Conservation (phyloP, 1,140 invertebrate species). For the Harlomillsia oculata region DNA sequence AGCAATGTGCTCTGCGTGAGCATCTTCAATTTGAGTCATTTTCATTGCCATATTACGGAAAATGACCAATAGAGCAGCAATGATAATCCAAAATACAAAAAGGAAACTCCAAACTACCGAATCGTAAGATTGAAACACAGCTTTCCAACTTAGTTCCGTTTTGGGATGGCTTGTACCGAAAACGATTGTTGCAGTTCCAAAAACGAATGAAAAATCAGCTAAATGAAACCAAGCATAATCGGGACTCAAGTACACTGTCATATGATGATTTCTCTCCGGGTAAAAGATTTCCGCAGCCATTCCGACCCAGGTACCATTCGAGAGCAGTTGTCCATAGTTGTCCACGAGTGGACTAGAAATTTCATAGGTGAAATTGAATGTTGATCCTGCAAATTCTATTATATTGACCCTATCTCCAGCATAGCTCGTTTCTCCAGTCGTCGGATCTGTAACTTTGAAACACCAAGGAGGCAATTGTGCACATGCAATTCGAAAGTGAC, state of each 20-base stretch:
- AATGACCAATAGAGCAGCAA: too few species aligned
- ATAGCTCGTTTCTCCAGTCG: neutral
- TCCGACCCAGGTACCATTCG: conserved; percentile 18
- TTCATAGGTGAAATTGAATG: conserved; percentile 12
- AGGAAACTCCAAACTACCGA: neutral
- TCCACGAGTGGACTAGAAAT: neutral
- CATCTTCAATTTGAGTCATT: too few species aligned
- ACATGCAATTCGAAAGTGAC: neutral
- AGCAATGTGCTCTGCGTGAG: too few species aligned
- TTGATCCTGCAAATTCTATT: neutral
- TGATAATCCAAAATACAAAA: too few species aligned
- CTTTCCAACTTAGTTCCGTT: neutral
- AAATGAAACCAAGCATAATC: neutral
- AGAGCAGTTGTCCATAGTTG: conserved; percentile 6
- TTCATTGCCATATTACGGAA: too few species aligned
- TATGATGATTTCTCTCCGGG: conserved; percentile 1
- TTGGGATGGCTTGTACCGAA: neutral
- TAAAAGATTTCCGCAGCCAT: conserved; percentile 6
- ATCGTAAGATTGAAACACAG: neutral
- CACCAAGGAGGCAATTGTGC: neutral
- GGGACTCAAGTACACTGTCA: neutral
- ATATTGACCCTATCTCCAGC: neutral
- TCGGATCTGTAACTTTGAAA: too few species aligned
- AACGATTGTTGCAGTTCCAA: neutral
- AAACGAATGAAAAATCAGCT: neutral